Percentiles rank a stretch among this genome's conserved stretches.
phyloP scores from a whole-genome alignment of 2,888 invertebrate genomes.

The Drosophila meridionalis region DNA sequence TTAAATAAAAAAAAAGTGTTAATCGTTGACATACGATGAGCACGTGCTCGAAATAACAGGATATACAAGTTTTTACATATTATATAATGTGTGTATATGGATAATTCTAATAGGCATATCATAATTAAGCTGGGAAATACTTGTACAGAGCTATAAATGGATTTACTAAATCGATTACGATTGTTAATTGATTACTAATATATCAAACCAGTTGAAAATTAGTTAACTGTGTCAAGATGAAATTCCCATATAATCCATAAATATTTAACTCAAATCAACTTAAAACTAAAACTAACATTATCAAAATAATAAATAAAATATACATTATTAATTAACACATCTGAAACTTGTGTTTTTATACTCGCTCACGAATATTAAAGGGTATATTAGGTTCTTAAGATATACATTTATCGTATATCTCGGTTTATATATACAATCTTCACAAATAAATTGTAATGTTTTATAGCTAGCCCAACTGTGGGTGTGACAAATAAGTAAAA shows the following conservation, averaged over 20 bases:
- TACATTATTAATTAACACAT: conserved; percentile 53
- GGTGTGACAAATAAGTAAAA: too few species aligned
- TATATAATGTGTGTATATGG: not conserved
- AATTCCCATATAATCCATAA: conserved; percentile 15
- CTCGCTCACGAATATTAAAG: not conserved
- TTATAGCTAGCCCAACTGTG: too few species aligned
- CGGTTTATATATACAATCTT: too few species aligned
- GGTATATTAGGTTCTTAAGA: not conserved
- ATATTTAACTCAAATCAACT: not conserved
- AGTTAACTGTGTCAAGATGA: conserved; percentile 15
- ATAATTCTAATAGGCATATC: not conserved
- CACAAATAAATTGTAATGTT: too few species aligned
- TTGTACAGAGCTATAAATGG: not conserved
- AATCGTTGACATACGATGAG: conserved; percentile 32
- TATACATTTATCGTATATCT: too few species aligned
- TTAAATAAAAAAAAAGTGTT: conserved; percentile 25
- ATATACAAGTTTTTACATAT: not conserved
- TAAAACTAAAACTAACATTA: not conserved
- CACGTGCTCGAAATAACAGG: conserved; percentile 25
- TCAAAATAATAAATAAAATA: conserved; percentile 20
- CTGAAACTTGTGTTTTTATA: conserved; percentile 19
- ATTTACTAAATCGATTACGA: not conserved
- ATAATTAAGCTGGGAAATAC: not conserved
- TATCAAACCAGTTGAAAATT: not conserved
- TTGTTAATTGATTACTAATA: conserved; percentile 5